Base-by-base conservation (phyloP, 2,113 vertebrate genomes). In the Catharus minimus region DNA sequence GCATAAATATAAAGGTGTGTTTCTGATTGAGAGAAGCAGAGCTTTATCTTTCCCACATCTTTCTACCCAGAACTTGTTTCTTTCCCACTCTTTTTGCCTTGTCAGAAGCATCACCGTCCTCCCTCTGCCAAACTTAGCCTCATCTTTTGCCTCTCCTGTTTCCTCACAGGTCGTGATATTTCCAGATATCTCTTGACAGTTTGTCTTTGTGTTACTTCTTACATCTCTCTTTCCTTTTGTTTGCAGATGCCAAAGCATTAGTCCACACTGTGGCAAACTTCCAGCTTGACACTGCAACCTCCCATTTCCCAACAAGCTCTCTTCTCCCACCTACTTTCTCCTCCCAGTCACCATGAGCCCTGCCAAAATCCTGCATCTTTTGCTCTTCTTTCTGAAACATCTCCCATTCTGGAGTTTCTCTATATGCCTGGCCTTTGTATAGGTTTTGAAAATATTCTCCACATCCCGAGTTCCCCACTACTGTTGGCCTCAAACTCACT, bases 231-330 rank as follows among this genome's bases (percentile, higher is more conserved):
- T 88, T 94, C 50, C 27, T 81, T 88, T 74, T 68, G 33, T 94
- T 79, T 89, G 66, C 78, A 73, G 62, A 74, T 93, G 95, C 93
- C 92, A 94, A 89, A 85, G 58, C 71, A 89, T 96, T 95, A 95
- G 90, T 94, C 84, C 71, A 85, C 58, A 30, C 36, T 82, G 36
- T 89, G 92, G 95, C 93, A 93, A 60, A 46, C 52, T 76, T 93
- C 95, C 95, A 96, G 66, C 89, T 85, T 94, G 89, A 56, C 90
- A 90, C 77, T 76, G 92, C 86, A 95, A 88, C 71, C 81, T 94
- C 27, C 19, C 2, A 0, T 95, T 95, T 90, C 91, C 74, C 81
- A 95, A 58, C 36, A 53, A 73, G 46, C 67, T 89, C 62, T 82
- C 80, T 93, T 85, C n/a, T 92, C 56, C 64, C 85, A 95, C 91